Percentiles rank a stretch among this genome's conserved stretches.
These are phyloP conservation scores for Slavum lentiscoides DNA, from an alignment of 2,888 invertebrate species.

Conservation along the genomic window DNA sequence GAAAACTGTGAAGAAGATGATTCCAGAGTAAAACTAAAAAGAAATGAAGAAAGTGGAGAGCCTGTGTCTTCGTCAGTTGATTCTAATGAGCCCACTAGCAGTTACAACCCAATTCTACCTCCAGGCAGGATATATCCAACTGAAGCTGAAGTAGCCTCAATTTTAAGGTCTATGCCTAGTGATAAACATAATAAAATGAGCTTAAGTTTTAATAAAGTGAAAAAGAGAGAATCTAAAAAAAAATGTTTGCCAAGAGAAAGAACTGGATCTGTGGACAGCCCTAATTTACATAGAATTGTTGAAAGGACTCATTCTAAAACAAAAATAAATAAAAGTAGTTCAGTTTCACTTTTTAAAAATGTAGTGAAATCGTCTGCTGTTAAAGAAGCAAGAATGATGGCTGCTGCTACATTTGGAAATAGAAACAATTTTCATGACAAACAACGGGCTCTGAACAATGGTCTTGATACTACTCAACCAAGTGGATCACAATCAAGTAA, in stretches of 20 bases:
- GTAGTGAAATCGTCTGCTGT: conserved; percentile 58
- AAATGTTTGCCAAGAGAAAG: conserved; percentile 60
- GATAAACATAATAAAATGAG: conserved; percentile 56
- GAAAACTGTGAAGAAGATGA: conserved; percentile 50
- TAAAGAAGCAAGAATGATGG: conserved; percentile 57
- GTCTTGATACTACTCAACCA: conserved; percentile 29
- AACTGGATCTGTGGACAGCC: conserved; percentile 61
- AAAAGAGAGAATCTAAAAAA: conserved; percentile 67
- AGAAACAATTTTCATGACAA: conserved; percentile 50
- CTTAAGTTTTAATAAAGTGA: conserved; percentile 59
- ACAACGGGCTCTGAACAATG: conserved; percentile 48
- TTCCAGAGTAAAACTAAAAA: conserved; percentile 48
- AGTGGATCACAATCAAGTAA: conserved; percentile 38
- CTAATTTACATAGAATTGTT: conserved; percentile 53
- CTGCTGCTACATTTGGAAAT: conserved; percentile 53
- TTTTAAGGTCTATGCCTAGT: conserved; percentile 57
- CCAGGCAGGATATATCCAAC: conserved; percentile 56
- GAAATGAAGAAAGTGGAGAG: conserved; percentile 37
- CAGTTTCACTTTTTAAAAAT: conserved; percentile 56
- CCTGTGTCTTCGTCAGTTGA: conserved; percentile 40
- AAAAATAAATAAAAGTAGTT: conserved; percentile 50
- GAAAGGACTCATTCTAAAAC: conserved; percentile 50
- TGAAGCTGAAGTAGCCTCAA: conserved; percentile 58
- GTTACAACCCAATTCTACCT: conserved; percentile 51
- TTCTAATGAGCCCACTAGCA: conserved; percentile 43